phyloP scores from a whole-genome alignment of 2,888 invertebrate species.

The Syrista parreyssii region DNA sequence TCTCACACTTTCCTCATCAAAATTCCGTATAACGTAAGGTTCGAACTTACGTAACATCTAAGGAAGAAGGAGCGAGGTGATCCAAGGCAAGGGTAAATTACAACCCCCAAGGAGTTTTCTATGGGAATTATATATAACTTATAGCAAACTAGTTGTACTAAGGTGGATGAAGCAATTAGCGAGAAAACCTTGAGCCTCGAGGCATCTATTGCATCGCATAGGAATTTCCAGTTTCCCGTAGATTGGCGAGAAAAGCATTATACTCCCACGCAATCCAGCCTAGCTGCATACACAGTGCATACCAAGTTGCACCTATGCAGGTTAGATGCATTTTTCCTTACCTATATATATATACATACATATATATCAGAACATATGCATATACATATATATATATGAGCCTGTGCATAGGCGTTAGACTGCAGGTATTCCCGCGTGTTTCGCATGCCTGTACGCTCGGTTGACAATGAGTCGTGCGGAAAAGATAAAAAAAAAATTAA shows the following conservation, averaged over 20 bases:
- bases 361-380: no score
- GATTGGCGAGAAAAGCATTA: background rate
- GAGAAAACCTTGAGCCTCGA: background rate
- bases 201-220: background rate
- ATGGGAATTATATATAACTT: background rate
- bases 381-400: no score
- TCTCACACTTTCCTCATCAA: background rate
- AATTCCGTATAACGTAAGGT: background rate
- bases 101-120: background rate
- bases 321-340: background rate
- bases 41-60: background rate
- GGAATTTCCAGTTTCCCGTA: background rate
- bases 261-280: background rate
- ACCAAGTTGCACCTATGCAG: background rate
- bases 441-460: background rate
- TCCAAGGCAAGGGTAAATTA: background rate
- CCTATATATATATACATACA: background rate
- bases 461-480: background rate
- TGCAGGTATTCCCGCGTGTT: background rate
- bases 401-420: background rate
- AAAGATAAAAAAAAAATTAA: background rate
- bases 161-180: conserved; percentile 1
- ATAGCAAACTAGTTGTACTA: background rate
- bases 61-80: background rate
- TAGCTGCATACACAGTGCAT: background rate